A percentile compares a stretch with the other conserved stretches of the same genome.
Conservation (phyloP, 1,140 invertebrate genomes). For the Ips typographus region DNA sequence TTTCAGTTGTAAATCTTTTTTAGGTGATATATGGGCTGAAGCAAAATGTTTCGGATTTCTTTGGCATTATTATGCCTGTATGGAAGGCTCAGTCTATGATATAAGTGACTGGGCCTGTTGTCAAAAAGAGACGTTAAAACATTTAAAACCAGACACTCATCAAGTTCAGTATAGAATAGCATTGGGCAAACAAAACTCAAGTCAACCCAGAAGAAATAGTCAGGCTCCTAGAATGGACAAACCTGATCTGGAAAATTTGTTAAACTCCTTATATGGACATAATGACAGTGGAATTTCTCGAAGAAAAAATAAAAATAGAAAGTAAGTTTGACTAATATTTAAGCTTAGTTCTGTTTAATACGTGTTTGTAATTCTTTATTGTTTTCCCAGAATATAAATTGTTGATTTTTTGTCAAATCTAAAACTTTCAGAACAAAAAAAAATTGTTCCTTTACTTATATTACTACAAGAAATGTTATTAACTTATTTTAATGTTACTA, state of each 20-base stretch:
- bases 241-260: conserved; percentile 50
- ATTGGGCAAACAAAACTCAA: conserved; percentile 59
- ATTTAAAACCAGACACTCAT: conserved; percentile 83
- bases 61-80: conserved; percentile 95
- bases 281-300: conserved; percentile 36
- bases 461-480: no score
- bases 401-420: no score
- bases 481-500: no score
- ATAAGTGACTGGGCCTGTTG: conserved; percentile 95
- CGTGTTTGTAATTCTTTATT: conserved; percentile 7
- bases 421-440: no score
- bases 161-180: conserved; percentile 91
- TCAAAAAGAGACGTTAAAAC: conserved; percentile 79
- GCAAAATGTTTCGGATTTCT: conserved; percentile 81
- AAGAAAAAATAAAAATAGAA: conserved; percentile 33
- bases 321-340: conserved; percentile 21
- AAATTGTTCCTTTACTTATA: no score
- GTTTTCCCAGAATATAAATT: background rate
- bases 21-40: conserved; percentile 89
- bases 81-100: conserved; percentile 92
- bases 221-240: conserved; percentile 40
- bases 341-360: background rate
- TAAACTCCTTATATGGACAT: conserved; percentile 49
- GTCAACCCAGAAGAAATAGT: conserved; percentile 39
- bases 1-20: background rate